phyloP scores from a whole-genome alignment of 2,888 invertebrate genomes.

The Pseudolycoriella hygida region DNA sequence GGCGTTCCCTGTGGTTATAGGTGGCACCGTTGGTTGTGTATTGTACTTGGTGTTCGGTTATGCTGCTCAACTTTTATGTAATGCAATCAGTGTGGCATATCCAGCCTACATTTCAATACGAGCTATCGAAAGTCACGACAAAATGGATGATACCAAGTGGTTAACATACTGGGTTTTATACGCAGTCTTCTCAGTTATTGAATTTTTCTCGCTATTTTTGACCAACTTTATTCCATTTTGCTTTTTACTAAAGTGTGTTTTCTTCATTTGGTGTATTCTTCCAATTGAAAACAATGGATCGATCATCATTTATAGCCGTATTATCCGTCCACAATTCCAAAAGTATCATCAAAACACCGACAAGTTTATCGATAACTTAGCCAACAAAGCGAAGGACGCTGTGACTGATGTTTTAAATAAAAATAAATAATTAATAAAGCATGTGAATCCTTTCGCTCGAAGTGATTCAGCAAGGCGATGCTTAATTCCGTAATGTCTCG shows the following conservation, averaged over 20 bases:
- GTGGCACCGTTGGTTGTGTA: slow-evolving; percentile 53
- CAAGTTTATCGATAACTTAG: slow-evolving; percentile 21
- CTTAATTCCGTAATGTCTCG: no score
- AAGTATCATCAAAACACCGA: slow-evolving; percentile 46
- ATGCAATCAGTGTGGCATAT: slow-evolving; percentile 85
- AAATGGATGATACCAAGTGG: slow-evolving; percentile 93
- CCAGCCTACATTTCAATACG: slow-evolving; percentile 88
- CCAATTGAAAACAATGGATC: slow-evolving; percentile 75
- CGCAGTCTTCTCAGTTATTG: slow-evolving; percentile 80
- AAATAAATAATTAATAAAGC: slow-evolving; percentile 7
- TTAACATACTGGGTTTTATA: slow-evolving; percentile 97
- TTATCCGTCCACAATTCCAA: slow-evolving; percentile 69
- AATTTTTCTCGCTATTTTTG: slow-evolving; percentile 86
- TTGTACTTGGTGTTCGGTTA: slow-evolving; percentile 91
- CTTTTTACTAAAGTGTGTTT: slow-evolving; percentile 82
- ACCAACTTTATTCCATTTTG: slow-evolving; percentile 87
- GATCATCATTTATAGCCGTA: slow-evolving; percentile 51
- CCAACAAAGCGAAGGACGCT: slow-evolving; percentile 20
- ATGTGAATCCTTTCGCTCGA: no score
- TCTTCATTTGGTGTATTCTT: slow-evolving; percentile 77
- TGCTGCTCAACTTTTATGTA: slow-evolving; percentile 90
- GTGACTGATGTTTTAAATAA: slow-evolving; percentile 10
- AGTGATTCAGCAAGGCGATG: no score
- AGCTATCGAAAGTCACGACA: slow-evolving; percentile 59
- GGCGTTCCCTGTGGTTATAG: slow-evolving; percentile 56